Evolutionary conservation across 2,888 invertebrate genomes (phyloP).

Genomic region (Lamproptera curius): DNA sequence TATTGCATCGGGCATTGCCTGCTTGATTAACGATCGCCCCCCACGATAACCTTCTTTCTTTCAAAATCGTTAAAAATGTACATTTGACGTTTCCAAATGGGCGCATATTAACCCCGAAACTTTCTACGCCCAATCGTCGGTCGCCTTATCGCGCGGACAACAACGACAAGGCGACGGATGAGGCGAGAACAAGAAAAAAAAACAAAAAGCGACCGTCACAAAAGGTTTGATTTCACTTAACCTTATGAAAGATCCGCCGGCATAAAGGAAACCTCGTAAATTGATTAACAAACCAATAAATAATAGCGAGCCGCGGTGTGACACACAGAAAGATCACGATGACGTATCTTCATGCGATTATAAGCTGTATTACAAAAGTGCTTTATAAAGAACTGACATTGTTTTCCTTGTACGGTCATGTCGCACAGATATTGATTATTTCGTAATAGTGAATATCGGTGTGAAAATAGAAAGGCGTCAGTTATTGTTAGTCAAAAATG

Average conservation of each 20-base stretch:
- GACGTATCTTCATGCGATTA: constrained; percentile 20
- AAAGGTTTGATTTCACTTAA: constrained; percentile 46
- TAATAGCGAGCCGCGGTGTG: constrained; percentile 39
- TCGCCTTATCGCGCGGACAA: constrained; percentile 30
- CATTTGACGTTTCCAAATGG: constrained; percentile 29
- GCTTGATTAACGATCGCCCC: constrained; percentile 7
- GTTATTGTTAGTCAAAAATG: constrained; percentile 25
- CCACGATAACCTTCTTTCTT: constrained; percentile 21
- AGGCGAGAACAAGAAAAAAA: neutral
- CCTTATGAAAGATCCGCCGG: constrained; percentile 46
- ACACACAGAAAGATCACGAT: constrained; percentile 24
- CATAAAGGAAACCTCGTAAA: constrained; percentile 52
- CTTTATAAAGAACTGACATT: constrained; percentile 3
- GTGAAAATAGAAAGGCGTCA: constrained; percentile 57
- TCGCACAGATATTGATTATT: constrained; percentile 21
- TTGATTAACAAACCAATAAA: constrained; percentile 71
- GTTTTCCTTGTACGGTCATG: constrained; percentile 1
- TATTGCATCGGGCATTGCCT: constrained; percentile 2
- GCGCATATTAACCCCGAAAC: constrained; percentile 29
- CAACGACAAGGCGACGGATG: constrained; percentile 16
- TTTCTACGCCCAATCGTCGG: constrained; percentile 30
- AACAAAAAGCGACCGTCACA: constrained; percentile 23
- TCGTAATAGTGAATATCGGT: constrained; percentile 41
- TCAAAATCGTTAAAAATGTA: constrained; percentile 22
- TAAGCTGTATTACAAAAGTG: constrained; percentile 20